phyloP scores from a whole-genome alignment of 2,888 invertebrate species.

The Digitonthophagus gazella region DNA sequence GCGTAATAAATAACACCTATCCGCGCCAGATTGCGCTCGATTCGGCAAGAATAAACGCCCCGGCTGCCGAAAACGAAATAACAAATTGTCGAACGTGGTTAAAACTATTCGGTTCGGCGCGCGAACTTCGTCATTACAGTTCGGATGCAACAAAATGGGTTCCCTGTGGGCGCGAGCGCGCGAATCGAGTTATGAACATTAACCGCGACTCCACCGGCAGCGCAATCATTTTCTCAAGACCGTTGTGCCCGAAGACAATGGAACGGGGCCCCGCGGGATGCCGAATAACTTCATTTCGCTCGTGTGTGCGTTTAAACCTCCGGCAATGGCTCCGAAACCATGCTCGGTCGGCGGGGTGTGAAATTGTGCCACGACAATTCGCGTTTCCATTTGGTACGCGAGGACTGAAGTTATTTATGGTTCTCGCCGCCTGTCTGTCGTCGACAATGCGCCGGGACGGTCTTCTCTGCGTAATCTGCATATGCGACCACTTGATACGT shows the following conservation, averaged over 20 bases:
- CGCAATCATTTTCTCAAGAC: not conserved
- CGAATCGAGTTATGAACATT: slow-evolving; percentile 17
- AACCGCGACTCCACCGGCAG: slow-evolving; percentile 11
- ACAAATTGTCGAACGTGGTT: not conserved
- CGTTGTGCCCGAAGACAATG: not conserved
- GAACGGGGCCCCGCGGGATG: not conserved
- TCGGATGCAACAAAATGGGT: not conserved
- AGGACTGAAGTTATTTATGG: not conserved
- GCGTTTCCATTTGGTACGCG: not conserved
- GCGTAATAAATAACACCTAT: not conserved
- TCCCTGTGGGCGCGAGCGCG: not conserved
- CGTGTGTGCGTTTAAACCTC: not conserved
- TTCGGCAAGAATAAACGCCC: not conserved
- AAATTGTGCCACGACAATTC: not conserved
- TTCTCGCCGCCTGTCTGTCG: not conserved
- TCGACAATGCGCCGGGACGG: not conserved
- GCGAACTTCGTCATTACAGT: not conserved
- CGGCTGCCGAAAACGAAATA: not conserved
- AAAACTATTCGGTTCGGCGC: not conserved
- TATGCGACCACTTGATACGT: not conserved
- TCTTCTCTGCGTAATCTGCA: not conserved
- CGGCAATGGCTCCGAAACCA: not conserved
- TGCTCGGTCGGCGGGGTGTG: not conserved
- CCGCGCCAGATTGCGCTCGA: not conserved
- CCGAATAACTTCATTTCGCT: not conserved